Percentiles rank a stretch among this genome's conserved stretches.
Evolutionary conservation across 2,797 vertebrate species (phyloP).

Genomic region (Mallotus villosus): DNA sequence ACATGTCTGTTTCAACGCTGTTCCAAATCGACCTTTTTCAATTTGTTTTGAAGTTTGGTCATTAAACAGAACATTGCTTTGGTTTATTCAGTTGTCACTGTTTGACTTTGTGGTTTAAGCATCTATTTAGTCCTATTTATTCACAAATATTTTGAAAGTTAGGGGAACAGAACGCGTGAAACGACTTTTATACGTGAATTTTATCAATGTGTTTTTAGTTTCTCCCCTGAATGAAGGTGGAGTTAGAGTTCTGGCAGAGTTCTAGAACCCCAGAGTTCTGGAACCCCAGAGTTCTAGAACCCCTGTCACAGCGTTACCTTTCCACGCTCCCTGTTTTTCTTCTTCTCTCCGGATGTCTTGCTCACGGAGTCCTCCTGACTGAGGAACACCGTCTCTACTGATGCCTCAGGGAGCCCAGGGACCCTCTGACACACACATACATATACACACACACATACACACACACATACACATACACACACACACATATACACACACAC

Average conservation of each 20-base stretch:
- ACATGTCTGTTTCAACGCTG: conserved; percentile 10
- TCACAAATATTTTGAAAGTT: neutral
- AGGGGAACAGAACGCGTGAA: neutral
- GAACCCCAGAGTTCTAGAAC: neutral
- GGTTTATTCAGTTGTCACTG: neutral
- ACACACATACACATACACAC: neutral
- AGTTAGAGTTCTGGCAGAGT: neutral
- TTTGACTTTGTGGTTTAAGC: neutral
- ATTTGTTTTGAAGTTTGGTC: too few relatives aligned
- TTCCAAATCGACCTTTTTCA: too few relatives aligned
- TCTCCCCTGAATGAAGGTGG: too few relatives aligned
- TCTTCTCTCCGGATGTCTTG: conserved; percentile 70
- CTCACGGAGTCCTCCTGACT: conserved; percentile 60
- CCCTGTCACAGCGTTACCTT: conserved; percentile 65
- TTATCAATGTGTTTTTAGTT: too few relatives aligned
- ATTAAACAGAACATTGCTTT: conserved; percentile 40
- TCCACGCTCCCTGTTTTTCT: conserved; percentile 69
- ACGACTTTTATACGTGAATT: neutral
- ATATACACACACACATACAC: neutral
- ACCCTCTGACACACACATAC: conserved; percentile 49
- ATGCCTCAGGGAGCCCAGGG: conserved; percentile 53
- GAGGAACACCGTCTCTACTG: conserved; percentile 57
- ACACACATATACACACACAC: neutral
- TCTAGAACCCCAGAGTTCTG: neutral
- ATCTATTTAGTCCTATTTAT: conserved; percentile 10